Evolutionary conservation across 1,140 invertebrate species (phyloP), one percentile per base, ranked within the genome.

Genomic region (Zophobas atratus): DNA sequence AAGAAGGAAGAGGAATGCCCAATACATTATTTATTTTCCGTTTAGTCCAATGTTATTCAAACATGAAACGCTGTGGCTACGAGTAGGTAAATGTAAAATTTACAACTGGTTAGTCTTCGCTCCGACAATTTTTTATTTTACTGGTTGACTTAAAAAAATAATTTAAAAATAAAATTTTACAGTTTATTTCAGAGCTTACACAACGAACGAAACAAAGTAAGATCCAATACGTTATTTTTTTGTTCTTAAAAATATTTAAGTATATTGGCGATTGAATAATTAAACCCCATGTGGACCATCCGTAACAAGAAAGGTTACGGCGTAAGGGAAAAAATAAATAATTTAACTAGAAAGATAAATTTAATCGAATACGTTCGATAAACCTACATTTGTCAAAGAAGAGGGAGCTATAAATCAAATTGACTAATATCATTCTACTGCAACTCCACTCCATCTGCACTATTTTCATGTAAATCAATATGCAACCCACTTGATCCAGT

Each of bases 381-480:
- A 55, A 73, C 71, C 71, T 49, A 73, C 71, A 73, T 73, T 73
- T 73, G 71, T 73, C 71, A 73, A 41, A 41, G 49, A 73, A 73
- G 55, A 55, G 55, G 35, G 49, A 38, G 49, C 71, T 33, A 73
- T 73, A 73, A 73, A 73, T 73, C 71, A 73, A 73, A 73, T 56
- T 73, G 71, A 73, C 71, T 73, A 73, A 73, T 73, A 55, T 51
- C 72, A 75, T 63, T 46, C 73, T 63, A 63, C 34, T 75, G 55
- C 53, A 60, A 55, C 34, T 43, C 55, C 51, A 48, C 55, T 57
- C 55, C 55, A 56, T 75, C 72, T 56, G 72, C 72, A 75, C 72
- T 75, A 75, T 75, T 75, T 38, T 60, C 39, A 75, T 75, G 73
- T 75, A 75, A 75, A 75, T 75, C 73, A 75, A 75, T 75, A 75